These are phyloP conservation scores for Leptinotarsa lineolata DNA, from an alignment of 1,140 invertebrate genomes.

Conservation along the genomic window DNA sequence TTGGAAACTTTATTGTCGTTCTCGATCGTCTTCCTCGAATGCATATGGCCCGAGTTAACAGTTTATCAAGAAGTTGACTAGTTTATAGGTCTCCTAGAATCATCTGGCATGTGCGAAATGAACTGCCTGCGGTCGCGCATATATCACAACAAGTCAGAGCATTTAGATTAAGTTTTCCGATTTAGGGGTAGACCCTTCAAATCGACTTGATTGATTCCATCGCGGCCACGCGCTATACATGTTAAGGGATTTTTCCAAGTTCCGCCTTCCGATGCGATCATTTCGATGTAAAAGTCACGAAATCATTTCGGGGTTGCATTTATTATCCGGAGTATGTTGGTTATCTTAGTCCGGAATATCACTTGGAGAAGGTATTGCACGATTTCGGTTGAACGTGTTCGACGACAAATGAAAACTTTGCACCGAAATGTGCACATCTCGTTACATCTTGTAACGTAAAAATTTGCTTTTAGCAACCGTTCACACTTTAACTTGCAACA, in stretches of 20 bases:
- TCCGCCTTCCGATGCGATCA: neutral
- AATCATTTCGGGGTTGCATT: neutral
- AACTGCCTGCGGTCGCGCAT: slow-evolving; percentile 42
- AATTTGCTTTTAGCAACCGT: too few relatives aligned
- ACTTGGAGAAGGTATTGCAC: too few relatives aligned
- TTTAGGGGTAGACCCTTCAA: slow-evolving; percentile 42
- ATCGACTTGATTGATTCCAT: slow-evolving; percentile 44
- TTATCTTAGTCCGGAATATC: too few relatives aligned
- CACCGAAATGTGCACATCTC: too few relatives aligned
- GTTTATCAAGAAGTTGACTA: slow-evolving; percentile 46
- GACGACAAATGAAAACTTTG: too few relatives aligned
- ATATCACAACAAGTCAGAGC: slow-evolving; percentile 50
- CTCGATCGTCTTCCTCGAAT: neutral
- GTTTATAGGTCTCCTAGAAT: slow-evolving; percentile 46
- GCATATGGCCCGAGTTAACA: slow-evolving; percentile 29
- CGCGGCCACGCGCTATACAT: slow-evolving; percentile 43
- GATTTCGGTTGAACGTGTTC: too few relatives aligned
- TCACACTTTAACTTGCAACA: too few relatives aligned
- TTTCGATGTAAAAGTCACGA: neutral
- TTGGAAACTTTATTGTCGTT: neutral
- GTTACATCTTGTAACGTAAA: too few relatives aligned
- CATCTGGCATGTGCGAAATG: slow-evolving; percentile 49
- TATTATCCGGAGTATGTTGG: neutral
- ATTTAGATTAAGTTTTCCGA: slow-evolving; percentile 50
- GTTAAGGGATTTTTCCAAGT: slow-evolving; percentile 32